Evolutionary conservation across 2,888 invertebrate species (phyloP).

Genomic region (Malacosoma neustria): DNA sequence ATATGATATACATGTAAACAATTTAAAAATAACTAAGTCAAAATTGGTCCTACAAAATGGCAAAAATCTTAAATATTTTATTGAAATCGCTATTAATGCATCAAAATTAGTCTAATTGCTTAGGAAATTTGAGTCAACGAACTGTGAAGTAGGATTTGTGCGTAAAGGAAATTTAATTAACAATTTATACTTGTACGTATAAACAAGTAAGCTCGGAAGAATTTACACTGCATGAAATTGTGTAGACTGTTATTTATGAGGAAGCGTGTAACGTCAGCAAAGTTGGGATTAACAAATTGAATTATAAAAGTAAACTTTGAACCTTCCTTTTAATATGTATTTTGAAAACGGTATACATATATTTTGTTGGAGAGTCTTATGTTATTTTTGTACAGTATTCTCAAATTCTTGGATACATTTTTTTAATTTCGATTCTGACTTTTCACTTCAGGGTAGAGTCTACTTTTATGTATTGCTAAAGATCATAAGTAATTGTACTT

Average conservation of each 20-base stretch:
- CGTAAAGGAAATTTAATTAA: conserved; percentile 31
- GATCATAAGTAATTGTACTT: too few relatives aligned
- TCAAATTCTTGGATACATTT: too few relatives aligned
- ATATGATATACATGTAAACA: too few relatives aligned
- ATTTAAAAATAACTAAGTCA: too few relatives aligned
- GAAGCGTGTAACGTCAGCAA: background rate
- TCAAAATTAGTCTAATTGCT: conserved; percentile 17
- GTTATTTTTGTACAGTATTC: too few relatives aligned
- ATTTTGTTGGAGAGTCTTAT: too few relatives aligned
- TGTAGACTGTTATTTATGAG: background rate
- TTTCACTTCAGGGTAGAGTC: too few relatives aligned
- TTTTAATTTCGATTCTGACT: too few relatives aligned
- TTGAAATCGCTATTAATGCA: too few relatives aligned
- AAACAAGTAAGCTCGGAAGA: conserved; percentile 13
- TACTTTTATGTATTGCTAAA: too few relatives aligned
- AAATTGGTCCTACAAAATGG: too few relatives aligned
- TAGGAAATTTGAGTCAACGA: conserved; percentile 17
- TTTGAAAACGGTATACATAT: background rate
- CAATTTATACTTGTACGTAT: conserved; percentile 17
- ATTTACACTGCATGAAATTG: conserved; percentile 16
- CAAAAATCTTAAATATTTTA: too few relatives aligned
- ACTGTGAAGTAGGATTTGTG: conserved; percentile 25
- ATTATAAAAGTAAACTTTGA: background rate
- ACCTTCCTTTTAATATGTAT: background rate
- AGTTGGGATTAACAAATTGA: background rate